Percentiles rank a stretch among this genome's conserved stretches.
Conservation (phyloP, 2,888 invertebrate species). For the Drosophila helvetica region DNA sequence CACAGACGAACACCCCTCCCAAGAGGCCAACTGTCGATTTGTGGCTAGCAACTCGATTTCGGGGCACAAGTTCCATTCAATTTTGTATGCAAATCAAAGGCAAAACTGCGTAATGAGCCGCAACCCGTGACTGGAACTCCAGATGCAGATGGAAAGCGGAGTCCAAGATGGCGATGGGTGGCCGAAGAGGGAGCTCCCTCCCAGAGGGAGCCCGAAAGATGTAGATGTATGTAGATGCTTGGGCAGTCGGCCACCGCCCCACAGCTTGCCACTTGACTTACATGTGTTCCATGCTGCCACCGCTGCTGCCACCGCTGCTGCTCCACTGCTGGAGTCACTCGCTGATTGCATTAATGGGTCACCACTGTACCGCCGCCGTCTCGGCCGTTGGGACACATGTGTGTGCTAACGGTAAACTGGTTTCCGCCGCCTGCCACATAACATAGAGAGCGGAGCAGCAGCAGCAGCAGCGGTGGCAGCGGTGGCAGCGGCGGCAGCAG, state of each 20-base stretch:
- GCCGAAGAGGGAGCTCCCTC: background rate
- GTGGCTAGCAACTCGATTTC: conserved; percentile 18
- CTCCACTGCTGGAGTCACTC: background rate
- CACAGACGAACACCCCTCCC: conserved; percentile 20
- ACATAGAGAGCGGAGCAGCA: background rate
- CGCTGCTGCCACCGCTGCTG: conserved; percentile 8
- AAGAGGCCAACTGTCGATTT: conserved; percentile 32
- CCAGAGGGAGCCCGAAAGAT: background rate
- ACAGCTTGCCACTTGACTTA: conserved; percentile 64
- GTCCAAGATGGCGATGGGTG: conserved; percentile 12
- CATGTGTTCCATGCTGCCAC: conserved; percentile 50
- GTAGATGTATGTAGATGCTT: no score
- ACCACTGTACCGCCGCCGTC: conserved; percentile 39
- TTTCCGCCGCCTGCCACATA: conserved; percentile 31
- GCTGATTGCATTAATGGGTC: conserved; percentile 49
- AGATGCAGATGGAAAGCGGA: conserved; percentile 2
- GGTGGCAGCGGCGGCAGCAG: background rate
- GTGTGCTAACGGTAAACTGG: conserved; percentile 44
- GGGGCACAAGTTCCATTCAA: conserved; percentile 44
- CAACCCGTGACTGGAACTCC: conserved; percentile 31
- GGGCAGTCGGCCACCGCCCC: conserved; percentile 2
- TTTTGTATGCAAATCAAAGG: conserved; percentile 72
- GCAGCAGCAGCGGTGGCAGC: no score
- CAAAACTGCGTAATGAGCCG: conserved; percentile 73
- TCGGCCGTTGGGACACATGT: conserved; percentile 34